Evolutionary conservation across 2,888 invertebrate genomes (phyloP).

Genomic region (Leuctra nigra): DNA sequence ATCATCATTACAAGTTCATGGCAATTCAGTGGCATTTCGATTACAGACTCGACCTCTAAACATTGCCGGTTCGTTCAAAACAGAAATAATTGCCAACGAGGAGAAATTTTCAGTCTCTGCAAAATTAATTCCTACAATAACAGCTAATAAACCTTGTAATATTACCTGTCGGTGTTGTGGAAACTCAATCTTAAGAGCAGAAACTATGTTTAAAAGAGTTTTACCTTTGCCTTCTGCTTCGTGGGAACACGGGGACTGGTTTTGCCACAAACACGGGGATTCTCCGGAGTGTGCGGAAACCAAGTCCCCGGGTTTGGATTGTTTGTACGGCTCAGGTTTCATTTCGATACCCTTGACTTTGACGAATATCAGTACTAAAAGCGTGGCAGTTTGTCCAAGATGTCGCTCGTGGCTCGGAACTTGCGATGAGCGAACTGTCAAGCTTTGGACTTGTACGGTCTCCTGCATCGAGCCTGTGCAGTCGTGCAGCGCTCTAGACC

Average conservation of each 20-base stretch:
- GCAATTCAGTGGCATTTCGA: constrained; percentile 37
- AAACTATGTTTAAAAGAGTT: constrained; percentile 48
- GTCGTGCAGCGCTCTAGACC: constrained; percentile 36
- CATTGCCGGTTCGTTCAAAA: constrained; percentile 35
- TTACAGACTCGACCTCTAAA: constrained; percentile 42
- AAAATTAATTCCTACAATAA: constrained; percentile 21
- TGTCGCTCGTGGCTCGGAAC: constrained; percentile 54
- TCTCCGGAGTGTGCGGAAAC: constrained; percentile 30
- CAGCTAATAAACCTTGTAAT: constrained; percentile 26
- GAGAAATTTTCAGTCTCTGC: neutral
- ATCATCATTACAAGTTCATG: constrained; percentile 34
- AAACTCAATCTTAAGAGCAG: constrained; percentile 32
- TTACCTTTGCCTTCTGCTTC: constrained; percentile 55
- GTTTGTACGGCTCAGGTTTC: constrained; percentile 51
- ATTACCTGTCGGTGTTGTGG: constrained; percentile 40
- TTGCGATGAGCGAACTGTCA: constrained; percentile 38
- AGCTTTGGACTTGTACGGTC: constrained; percentile 53
- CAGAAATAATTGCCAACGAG: constrained; percentile 30
- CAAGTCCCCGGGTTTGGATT: constrained; percentile 46
- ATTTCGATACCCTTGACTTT: constrained; percentile 43
- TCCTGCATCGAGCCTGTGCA: constrained; percentile 37
- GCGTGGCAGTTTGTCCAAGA: constrained; percentile 49
- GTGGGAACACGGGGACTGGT: constrained; percentile 57
- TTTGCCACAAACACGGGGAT: constrained; percentile 50
- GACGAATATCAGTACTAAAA: constrained; percentile 35